Conservation (phyloP, 1,140 invertebrate species). For the Phocides pigmalion region DNA sequence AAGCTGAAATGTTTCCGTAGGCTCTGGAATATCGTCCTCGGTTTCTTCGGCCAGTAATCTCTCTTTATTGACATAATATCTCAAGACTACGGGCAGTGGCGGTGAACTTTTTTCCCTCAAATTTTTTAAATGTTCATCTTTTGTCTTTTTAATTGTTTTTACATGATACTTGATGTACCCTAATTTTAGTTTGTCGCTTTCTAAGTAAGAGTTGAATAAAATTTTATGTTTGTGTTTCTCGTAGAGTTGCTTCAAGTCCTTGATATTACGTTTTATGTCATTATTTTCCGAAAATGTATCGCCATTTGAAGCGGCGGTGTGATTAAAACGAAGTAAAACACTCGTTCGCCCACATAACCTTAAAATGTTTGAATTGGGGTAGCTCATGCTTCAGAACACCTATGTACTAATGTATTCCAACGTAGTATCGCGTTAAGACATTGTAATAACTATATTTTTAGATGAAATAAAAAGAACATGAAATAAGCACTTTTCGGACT, state of each 20-base stretch:
- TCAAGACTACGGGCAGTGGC: slow-evolving; percentile 63
- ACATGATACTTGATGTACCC: slow-evolving; percentile 75
- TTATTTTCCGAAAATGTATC: slow-evolving; percentile 24
- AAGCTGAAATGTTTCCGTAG: slow-evolving; percentile 50
- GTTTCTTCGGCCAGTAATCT: slow-evolving; percentile 53
- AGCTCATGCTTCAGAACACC: slow-evolving; percentile 38
- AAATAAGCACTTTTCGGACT: too few relatives aligned
- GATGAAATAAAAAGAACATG: too few relatives aligned
- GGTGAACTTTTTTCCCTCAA: slow-evolving; percentile 53
- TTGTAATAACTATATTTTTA: too few relatives aligned
- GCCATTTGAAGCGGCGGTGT: slow-evolving; percentile 38
- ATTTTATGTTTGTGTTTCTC: slow-evolving; percentile 62
- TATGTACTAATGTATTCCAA: neutral
- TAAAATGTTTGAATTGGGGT: slow-evolving; percentile 47
- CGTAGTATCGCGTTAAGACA: neutral
- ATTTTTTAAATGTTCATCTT: slow-evolving; percentile 43
- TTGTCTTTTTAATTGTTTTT: slow-evolving; percentile 63
- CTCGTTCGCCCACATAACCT: slow-evolving; percentile 50
- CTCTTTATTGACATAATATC: slow-evolving; percentile 68
- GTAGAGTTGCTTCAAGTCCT: slow-evolving; percentile 54
- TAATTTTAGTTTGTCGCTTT: slow-evolving; percentile 67
- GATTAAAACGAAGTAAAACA: slow-evolving; percentile 51
- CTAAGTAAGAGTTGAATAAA: slow-evolving; percentile 68
- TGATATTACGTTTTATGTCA: slow-evolving; percentile 39
- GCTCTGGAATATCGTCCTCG: slow-evolving; percentile 26